A percentile compares a stretch with the other conserved stretches of the same genome.
phyloP scores from a whole-genome alignment of 2,797 vertebrate genomes.

The Ciconia nigra region DNA sequence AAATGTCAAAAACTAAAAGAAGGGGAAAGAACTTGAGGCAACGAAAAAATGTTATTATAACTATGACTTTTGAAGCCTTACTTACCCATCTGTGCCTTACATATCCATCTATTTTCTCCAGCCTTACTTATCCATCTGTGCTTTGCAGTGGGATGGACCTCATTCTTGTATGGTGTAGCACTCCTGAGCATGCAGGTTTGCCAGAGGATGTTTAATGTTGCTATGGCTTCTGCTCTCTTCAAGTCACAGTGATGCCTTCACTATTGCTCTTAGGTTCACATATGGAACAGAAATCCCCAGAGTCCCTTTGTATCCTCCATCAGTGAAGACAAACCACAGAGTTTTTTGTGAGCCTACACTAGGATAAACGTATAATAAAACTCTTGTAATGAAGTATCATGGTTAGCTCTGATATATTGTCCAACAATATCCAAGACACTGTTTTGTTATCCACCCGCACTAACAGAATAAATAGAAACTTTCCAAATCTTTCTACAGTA shows the following conservation, averaged over 20 bases:
- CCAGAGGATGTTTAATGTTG: background rate
- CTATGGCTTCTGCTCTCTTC: background rate
- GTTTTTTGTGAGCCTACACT: background rate
- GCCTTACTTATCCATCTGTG: background rate
- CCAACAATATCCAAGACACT: background rate
- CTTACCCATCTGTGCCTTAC: background rate
- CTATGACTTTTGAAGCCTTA: background rate
- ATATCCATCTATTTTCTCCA: background rate
- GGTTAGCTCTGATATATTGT: background rate
- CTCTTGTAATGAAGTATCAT: background rate
- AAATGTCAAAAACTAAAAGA: background rate
- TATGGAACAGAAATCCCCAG: background rate
- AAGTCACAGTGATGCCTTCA: background rate
- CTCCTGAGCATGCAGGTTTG: background rate
- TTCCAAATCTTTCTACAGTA: background rate
- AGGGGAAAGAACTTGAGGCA: background rate
- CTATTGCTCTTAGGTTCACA: background rate
- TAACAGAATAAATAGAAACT: background rate
- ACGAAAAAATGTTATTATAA: background rate
- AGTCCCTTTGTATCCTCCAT: background rate
- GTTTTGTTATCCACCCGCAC: background rate
- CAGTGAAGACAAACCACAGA: background rate
- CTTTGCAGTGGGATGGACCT: background rate
- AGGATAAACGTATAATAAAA: background rate
- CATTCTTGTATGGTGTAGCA: background rate